These are phyloP conservation scores for Adrianichthys oophorus DNA, from an alignment of 2,797 vertebrate species.

Conservation along the genomic window DNA sequence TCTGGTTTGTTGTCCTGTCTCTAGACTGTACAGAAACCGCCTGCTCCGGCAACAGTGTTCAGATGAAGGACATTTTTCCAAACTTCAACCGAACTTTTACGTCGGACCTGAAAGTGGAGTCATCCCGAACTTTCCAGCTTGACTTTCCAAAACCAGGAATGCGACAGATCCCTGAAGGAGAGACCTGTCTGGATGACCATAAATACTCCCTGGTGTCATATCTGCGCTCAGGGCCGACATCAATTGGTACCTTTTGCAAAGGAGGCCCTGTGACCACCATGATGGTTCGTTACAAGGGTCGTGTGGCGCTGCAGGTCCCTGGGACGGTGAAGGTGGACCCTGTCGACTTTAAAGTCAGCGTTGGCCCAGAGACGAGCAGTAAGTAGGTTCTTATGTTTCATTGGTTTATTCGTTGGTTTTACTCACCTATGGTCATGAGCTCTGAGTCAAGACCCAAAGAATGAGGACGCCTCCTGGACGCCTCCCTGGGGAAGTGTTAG, in stretches of 20 bases:
- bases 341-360: slow-evolving; percentile 58
- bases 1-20: background rate
- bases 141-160: slow-evolving; percentile 82
- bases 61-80: slow-evolving; percentile 74
- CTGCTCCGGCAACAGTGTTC: slow-evolving; percentile 77
- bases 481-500: no score
- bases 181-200: slow-evolving; percentile 77
- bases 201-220: slow-evolving; percentile 77
- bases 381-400: slow-evolving; percentile 24
- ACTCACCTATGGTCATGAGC: no score
- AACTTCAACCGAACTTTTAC: slow-evolving; percentile 84
- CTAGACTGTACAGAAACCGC: slow-evolving; percentile 64
- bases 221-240: slow-evolving; percentile 31
- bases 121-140: slow-evolving; percentile 72
- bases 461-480: no score
- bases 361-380: slow-evolving; percentile 65
- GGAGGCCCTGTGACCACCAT: slow-evolving; percentile 66
- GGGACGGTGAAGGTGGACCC: slow-evolving; percentile 46
- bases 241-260: slow-evolving; percentile 74
- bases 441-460: no score
- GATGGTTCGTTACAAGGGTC: slow-evolving; percentile 57
- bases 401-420: no score
- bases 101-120: slow-evolving; percentile 80
- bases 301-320: slow-evolving; percentile 64
- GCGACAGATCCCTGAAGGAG: slow-evolving; percentile 79